Evolutionary conservation across 2,113 vertebrate genomes (phyloP).

Genomic region (Petromus typicus): DNA sequence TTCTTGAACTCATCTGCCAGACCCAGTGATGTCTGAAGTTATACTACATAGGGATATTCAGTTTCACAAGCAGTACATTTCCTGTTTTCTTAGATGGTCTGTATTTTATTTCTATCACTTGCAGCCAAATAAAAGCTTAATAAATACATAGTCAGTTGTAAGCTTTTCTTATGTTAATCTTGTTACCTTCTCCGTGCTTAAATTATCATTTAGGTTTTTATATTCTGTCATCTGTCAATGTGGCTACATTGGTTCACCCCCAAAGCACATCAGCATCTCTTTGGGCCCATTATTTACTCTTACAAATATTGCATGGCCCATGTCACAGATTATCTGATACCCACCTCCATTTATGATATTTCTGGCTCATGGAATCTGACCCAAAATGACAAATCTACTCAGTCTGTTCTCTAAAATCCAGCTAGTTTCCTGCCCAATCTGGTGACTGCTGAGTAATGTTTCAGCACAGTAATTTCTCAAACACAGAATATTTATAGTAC

Average conservation of each 20-base stretch:
- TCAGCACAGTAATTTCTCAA: background rate
- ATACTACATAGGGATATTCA: background rate
- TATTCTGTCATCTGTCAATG: background rate
- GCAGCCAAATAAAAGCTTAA: background rate
- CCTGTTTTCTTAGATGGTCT: slow-evolving; percentile 28
- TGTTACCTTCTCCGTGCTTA: background rate
- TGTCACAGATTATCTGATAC: background rate
- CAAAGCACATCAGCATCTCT: background rate
- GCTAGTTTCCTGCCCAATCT: background rate
- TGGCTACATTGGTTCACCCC: background rate
- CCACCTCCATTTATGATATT: background rate
- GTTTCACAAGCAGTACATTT: background rate
- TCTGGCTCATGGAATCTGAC: background rate
- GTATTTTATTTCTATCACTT: slow-evolving; percentile 31
- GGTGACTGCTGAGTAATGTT: background rate
- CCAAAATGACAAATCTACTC: background rate
- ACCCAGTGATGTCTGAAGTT: background rate
- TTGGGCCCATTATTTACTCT: background rate
- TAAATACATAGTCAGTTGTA: background rate
- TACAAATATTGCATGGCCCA: background rate
- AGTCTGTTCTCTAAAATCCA: background rate
- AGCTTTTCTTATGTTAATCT: background rate
- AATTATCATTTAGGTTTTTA: background rate
- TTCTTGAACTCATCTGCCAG: background rate
- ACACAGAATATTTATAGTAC: background rate